Percentiles rank a stretch among this genome's conserved stretches.
Evolutionary conservation across 2,888 invertebrate genomes (phyloP).

Genomic region (Stomorhina lunata): DNA sequence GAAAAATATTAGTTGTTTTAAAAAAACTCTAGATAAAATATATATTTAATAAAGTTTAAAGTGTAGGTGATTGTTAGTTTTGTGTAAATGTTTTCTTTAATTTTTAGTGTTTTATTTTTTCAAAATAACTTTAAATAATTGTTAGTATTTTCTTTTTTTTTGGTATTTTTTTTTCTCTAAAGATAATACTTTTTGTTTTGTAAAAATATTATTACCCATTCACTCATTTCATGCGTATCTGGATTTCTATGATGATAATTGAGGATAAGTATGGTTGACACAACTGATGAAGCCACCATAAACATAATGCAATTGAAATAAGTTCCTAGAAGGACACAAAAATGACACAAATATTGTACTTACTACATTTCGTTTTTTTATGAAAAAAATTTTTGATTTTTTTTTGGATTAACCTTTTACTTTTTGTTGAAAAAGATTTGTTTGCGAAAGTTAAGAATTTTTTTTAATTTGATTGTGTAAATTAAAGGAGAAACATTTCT

Average conservation of each 20-base stretch:
- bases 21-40: neutral
- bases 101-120: neutral
- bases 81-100: neutral
- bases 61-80: constrained; percentile 7
- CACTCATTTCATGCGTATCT: constrained; percentile 98
- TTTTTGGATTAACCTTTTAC: neutral
- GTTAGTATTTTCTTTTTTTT: constrained; percentile 55
- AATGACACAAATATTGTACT: constrained; percentile 79
- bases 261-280: constrained; percentile 97
- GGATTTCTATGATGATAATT: constrained; percentile 98
- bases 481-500: neutral
- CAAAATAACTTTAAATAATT: constrained; percentile 8
- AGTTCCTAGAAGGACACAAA: constrained; percentile 87
- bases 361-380: constrained; percentile 61
- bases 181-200: constrained; percentile 9
- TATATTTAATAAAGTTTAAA: neutral
- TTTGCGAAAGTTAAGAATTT: neutral
- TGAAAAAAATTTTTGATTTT: constrained; percentile 17
- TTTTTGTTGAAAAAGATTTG: neutral
- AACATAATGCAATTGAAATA: constrained; percentile 99
- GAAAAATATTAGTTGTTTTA: constrained; percentile 16
- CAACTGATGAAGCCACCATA: constrained; percentile 99
- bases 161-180: constrained; percentile 38
- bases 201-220: constrained; percentile 88
- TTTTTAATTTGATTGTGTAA: constrained; percentile 44